Evolutionary conservation across 2,888 invertebrate genomes (phyloP), one percentile per base, ranked within the genome.

Genomic region (Sinotaia quadrata): DNA sequence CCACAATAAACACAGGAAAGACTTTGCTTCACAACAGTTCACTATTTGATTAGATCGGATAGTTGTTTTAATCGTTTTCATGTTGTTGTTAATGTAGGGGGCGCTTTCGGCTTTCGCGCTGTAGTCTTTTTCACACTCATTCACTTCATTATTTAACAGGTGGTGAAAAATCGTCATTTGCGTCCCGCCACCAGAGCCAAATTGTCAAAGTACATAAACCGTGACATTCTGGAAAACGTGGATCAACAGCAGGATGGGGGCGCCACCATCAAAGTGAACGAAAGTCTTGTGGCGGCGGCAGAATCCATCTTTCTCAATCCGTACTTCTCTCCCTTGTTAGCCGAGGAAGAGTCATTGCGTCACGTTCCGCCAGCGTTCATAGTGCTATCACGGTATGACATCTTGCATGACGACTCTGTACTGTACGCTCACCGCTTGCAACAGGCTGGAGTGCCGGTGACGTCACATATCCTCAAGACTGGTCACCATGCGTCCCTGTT

Each of bases 401-500:
- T 51, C 5, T 36, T 69, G 57, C 47, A 65, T 12, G 69, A 69
- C 31, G 69, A 69, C 15, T 57, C 41, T 3, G 15, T 69, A 31
- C 44, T 69, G 44, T 69, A 63, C 21, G 58, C 12, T 15, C 4
- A 47, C 4, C 63, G 69, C 10, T 41, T 69, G 21, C 41, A 41
- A 8, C 57, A 36, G 7, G 51, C 63, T 12, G 52, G 63, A 12
- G 69, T 63, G 4, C 33, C 37, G 3, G 63, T 63, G 21, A 56
- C 44, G 5, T 33, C 31, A 10, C 51, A 56, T 5, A 31, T 52
- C 29, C 34, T 57, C 12, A 33, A 61, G 5, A 51, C 54, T 33
- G 68, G 44, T 21, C 63, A 63, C 36, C 67, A 67, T 33, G 29
- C 18, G 15, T 33, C 44, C 70, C 68, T 75, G 44, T 7, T 47